phyloP scores from a whole-genome alignment of 2,113 vertebrate species.

The Callaeas wilsoni region DNA sequence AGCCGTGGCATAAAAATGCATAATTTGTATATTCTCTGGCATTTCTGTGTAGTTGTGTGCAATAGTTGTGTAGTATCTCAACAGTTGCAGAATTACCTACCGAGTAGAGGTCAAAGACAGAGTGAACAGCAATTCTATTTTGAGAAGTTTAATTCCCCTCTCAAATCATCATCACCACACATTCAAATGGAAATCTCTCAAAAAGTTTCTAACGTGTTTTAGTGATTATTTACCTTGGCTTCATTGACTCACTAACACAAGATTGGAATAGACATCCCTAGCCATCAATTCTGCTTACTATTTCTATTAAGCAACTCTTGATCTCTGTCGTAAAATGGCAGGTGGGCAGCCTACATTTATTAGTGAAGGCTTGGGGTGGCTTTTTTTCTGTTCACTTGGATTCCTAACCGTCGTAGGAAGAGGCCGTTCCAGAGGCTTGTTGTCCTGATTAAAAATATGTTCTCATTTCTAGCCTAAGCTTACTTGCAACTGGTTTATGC shows the following conservation, averaged over 20 bases:
- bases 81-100: not conserved
- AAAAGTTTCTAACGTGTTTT: not conserved
- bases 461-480: not conserved
- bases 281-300: not conserved
- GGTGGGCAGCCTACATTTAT: not conserved
- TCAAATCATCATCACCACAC: not conserved
- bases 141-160: not conserved
- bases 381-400: not conserved
- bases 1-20: not conserved
- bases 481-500: not conserved
- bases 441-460: not conserved
- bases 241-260: not conserved
- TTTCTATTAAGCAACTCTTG: not conserved
- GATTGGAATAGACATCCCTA: not conserved
- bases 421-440: not conserved
- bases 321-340: not conserved
- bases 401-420: not conserved
- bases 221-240: not conserved
- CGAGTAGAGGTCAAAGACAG: not conserved
- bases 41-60: not conserved
- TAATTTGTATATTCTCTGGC: not conserved
- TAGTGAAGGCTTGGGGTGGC: not conserved
- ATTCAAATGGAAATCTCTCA: not conserved
- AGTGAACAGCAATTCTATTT: not conserved
- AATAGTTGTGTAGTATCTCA: not conserved